phyloP scores from a whole-genome alignment of 2,113 vertebrate species.

The Galeopterus variegatus region DNA sequence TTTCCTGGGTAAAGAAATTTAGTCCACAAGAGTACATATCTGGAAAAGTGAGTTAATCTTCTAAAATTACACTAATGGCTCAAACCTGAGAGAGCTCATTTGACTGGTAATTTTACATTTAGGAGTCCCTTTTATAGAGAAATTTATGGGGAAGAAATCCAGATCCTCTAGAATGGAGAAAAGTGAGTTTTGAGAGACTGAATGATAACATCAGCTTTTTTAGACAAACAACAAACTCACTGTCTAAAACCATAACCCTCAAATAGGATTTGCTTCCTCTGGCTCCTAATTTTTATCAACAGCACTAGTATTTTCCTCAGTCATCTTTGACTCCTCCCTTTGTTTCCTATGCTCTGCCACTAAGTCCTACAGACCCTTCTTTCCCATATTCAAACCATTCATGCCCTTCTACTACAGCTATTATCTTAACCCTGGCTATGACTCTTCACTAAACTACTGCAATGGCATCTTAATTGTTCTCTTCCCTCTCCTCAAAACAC shows the following conservation, averaged over 20 bases:
- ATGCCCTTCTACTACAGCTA: neutral
- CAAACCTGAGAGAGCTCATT: neutral
- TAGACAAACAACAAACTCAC: neutral
- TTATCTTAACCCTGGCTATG: neutral
- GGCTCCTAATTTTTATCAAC: slow-evolving; percentile 20
- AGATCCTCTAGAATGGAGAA: neutral
- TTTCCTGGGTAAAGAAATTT: neutral
- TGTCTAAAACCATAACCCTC: slow-evolving; percentile 11
- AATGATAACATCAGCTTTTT: slow-evolving; percentile 21
- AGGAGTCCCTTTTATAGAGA: neutral
- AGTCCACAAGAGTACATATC: neutral
- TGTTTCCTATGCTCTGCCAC: neutral
- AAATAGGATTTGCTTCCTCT: slow-evolving; percentile 4
- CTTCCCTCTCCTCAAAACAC: neutral
- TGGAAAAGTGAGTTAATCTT: slow-evolving; percentile 3
- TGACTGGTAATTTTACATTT: neutral
- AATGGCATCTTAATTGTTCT: neutral
- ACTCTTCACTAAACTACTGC: neutral
- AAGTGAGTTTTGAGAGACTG: slow-evolving; percentile 13
- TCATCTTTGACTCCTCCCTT: neutral
- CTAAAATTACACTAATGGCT: neutral
- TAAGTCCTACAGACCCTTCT: neutral
- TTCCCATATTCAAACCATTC: neutral
- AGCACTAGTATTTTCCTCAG: neutral
- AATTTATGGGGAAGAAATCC: neutral